phyloP scores from a whole-genome alignment of 2,797 vertebrate genomes.

The Aulostomus chinensis region DNA sequence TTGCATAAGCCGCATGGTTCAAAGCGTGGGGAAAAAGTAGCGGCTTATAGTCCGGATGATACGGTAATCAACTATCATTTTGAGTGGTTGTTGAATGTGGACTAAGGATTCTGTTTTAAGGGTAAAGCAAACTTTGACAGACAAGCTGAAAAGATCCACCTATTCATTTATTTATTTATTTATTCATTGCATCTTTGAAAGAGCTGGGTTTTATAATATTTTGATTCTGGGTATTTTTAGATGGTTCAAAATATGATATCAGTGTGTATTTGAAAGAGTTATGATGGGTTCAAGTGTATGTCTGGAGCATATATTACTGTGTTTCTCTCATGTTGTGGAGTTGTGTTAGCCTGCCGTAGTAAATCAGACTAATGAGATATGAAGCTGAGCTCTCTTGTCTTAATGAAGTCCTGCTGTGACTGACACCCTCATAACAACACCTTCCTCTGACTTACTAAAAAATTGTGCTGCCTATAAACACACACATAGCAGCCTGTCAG shows the following conservation, averaged over 20 bases:
- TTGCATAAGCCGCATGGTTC: too few relatives aligned
- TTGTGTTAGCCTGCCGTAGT: slow-evolving; percentile 49
- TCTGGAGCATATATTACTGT: background rate
- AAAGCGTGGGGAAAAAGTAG: too few relatives aligned
- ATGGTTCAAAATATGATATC: background rate
- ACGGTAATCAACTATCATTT: too few relatives aligned
- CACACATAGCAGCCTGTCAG: slow-evolving; percentile 10
- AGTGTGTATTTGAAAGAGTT: background rate
- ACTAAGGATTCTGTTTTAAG: too few relatives aligned
- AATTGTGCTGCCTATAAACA: slow-evolving; percentile 13
- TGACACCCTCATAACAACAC: slow-evolving; percentile 62
- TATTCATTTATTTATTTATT: too few relatives aligned
- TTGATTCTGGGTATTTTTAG: too few relatives aligned
- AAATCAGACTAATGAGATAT: slow-evolving; percentile 52
- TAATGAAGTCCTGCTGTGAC: slow-evolving; percentile 63
- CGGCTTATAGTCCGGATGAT: too few relatives aligned
- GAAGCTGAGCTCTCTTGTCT: slow-evolving; percentile 45
- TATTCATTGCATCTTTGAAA: too few relatives aligned
- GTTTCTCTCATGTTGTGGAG: background rate
- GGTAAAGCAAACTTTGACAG: background rate
- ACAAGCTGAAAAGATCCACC: background rate
- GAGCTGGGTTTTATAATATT: too few relatives aligned
- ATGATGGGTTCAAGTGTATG: background rate
- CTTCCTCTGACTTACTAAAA: slow-evolving; percentile 16
- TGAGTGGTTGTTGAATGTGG: too few relatives aligned